Base-by-base conservation (phyloP, 30 jellyfish, hydroid and myxozoan genomes). In the Hydra vulgaris region DNA sequence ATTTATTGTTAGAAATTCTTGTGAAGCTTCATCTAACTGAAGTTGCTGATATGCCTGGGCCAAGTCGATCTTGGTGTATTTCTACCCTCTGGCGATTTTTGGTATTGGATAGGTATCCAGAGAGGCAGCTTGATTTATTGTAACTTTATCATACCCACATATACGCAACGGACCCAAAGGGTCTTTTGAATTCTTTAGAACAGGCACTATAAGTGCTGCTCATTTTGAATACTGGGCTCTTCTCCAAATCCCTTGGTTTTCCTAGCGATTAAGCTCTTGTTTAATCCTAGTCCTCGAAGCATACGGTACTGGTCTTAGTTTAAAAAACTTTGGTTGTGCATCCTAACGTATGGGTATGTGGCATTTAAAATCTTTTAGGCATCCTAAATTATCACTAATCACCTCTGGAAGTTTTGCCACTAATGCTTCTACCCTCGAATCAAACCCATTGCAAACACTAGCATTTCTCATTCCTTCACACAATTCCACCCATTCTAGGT, bases 1-100 rank as follows among this genome's bases (percentile, higher is more conserved):
- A n/a, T n/a, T n/a, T n/a, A n/a, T n/a, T n/a, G n/a, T n/a, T n/a
- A n/a, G n/a, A n/a, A n/a, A n/a, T n/a, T n/a, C n/a, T n/a, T n/a
- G n/a, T n/a, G n/a, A n/a, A n/a, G n/a, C n/a, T n/a, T n/a, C n/a
- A n/a, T n/a, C n/a, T n/a, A n/a, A n/a, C n/a, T n/a, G n/a, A n/a
- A n/a, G n/a, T n/a, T n/a, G n/a, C n/a, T n/a, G 74, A 21, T 79
- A 84, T 15, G 90, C 90, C 3, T 25, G 1, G 87, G 88, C 21
- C 22, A 83, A 78, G 71, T 83, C 90, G 18, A 83, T 25, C 53
- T 74, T 75, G 15, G 83, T 74, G 79, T 69, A 83, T 24, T 17
- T 78, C 20, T 23, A 27, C 12, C 86, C 84, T 4, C 86, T 84
- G 19, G 19, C 72, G 8, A 79, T 8, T 20, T 79, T 67, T 7